Evolutionary conservation across 2,888 invertebrate species (phyloP).

Genomic region (Cataglyphis albicans): DNA sequence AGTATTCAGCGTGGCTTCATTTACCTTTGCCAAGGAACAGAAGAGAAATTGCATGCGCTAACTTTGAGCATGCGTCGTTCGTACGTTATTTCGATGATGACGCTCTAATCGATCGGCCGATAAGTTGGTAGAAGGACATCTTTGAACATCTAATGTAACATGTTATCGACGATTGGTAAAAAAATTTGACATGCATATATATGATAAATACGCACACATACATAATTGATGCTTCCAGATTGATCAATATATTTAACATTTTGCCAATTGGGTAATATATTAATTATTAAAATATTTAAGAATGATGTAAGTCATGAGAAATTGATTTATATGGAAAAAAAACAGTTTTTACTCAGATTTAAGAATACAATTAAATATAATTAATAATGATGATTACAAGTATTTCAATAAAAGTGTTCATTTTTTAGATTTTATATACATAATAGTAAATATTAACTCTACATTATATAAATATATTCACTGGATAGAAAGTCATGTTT

Average conservation of each 20-base stretch:
- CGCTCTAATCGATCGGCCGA: slow-evolving; percentile 60
- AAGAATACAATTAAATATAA: background rate
- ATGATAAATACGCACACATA: background rate
- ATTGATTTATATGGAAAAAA: background rate
- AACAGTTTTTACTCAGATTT: background rate
- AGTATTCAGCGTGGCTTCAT: slow-evolving; percentile 65
- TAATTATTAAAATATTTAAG: background rate
- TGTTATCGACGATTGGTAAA: background rate
- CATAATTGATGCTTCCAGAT: background rate
- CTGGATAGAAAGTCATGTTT: slow-evolving; percentile 58
- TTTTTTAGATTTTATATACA: background rate
- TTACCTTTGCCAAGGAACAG: slow-evolving; percentile 80
- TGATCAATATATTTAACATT: background rate
- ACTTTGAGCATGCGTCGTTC: slow-evolving; percentile 49
- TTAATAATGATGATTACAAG: background rate
- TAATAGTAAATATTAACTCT: background rate
- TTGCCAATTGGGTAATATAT: background rate
- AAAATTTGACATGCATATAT: background rate
- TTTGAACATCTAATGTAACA: background rate
- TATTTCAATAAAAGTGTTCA: background rate
- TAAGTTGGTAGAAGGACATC: slow-evolving; percentile 53
- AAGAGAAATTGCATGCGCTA: slow-evolving; percentile 74
- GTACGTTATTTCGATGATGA: background rate
- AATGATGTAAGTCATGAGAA: background rate
- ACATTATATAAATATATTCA: slow-evolving; percentile 19